These are phyloP conservation scores for Mylabris phalerata DNA, from an alignment of 1,140 invertebrate species.

Conservation along the genomic window DNA sequence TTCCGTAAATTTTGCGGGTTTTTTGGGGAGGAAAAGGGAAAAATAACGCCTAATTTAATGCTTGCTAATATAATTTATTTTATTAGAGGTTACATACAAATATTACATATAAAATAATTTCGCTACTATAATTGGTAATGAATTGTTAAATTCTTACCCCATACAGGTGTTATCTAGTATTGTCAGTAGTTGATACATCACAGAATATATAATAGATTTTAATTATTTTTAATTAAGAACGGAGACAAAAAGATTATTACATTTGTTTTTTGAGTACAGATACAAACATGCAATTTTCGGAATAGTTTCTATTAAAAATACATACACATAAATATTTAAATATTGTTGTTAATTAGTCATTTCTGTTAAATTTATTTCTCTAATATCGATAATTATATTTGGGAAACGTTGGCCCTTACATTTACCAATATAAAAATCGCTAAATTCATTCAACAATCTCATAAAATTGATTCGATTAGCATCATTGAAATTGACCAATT, in stretches of 20 bases:
- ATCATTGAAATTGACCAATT: constrained; percentile 11
- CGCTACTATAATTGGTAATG: constrained; percentile 8
- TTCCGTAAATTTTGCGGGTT: too few relatives aligned
- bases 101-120: constrained; percentile 20
- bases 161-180: constrained; percentile 13
- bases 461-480: not conserved
- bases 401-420: constrained; percentile 9
- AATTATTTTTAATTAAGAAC: constrained; percentile 6
- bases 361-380: too few relatives aligned
- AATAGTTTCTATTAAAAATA: constrained; percentile 15
- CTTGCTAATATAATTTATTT: constrained; percentile 17
- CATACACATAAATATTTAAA: constrained; percentile 6
- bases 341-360: constrained; percentile 1
- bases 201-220: constrained; percentile 15
- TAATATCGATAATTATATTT: constrained; percentile 4
- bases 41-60: not conserved
- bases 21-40: too few relatives aligned
- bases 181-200: constrained; percentile 18
- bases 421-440: constrained; percentile 6
- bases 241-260: constrained; percentile 10
- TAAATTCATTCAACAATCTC: not conserved
- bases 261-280: constrained; percentile 3
- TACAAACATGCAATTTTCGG: constrained; percentile 14
- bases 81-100: constrained; percentile 15
- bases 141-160: constrained; percentile 16